Conservation (phyloP, 1,140 invertebrate genomes). For the Vanessa tameamea region DNA sequence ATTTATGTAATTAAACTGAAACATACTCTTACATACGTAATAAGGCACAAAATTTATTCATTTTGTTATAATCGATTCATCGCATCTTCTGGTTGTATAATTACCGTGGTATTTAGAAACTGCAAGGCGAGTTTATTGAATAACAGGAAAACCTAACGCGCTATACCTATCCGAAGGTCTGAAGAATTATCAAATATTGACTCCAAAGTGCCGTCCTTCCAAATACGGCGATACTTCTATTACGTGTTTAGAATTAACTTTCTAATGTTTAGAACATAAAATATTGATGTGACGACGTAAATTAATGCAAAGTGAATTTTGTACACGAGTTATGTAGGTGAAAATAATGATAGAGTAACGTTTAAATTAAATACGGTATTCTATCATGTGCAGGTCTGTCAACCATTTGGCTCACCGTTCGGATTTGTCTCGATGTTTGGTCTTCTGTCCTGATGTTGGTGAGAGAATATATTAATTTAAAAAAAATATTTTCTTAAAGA, state of each 20-base stretch:
- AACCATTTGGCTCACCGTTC: too few relatives aligned
- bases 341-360: too few relatives aligned
- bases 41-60: neutral
- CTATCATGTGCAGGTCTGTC: too few relatives aligned
- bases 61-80: neutral
- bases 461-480: too few relatives aligned
- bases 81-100: constrained; percentile 4
- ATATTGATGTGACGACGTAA: neutral
- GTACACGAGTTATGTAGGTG: too few relatives aligned
- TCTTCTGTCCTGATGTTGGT: too few relatives aligned
- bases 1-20: too few relatives aligned
- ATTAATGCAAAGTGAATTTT: neutral
- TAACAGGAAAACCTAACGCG: constrained; percentile 1
- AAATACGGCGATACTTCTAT: constrained; percentile 4
- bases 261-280: constrained; percentile 9
- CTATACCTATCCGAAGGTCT: neutral
- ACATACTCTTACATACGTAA: neutral
- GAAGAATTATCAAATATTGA: constrained; percentile 2
- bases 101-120: neutral
- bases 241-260: constrained; percentile 18
- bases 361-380: too few relatives aligned
- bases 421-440: too few relatives aligned
- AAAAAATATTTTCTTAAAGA: too few relatives aligned
- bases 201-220: neutral
- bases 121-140: neutral